Percentiles rank a stretch among this genome's conserved stretches.
Evolutionary conservation across 1,140 invertebrate genomes (phyloP).

Genomic region (Latrodectus geometricus): DNA sequence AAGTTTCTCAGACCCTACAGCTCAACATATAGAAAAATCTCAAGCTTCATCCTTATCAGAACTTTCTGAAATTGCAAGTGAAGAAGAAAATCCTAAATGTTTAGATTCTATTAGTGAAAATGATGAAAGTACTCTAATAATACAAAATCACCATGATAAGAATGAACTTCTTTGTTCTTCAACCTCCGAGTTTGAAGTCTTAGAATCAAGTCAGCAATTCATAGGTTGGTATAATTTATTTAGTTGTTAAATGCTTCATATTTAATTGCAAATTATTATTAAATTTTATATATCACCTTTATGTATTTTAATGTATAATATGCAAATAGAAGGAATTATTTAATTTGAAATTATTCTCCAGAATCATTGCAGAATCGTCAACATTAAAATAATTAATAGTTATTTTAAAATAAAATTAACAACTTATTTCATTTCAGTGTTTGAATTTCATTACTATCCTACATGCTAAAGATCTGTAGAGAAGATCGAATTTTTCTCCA

Average conservation of each 20-base stretch:
- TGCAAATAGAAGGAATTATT: no score
- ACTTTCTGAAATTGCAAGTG: conserved; percentile 2
- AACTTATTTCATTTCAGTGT: no score
- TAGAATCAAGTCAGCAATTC: conserved; percentile 26
- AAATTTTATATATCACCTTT: no score
- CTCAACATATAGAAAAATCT: background rate
- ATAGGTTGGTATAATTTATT: conserved; percentile 9
- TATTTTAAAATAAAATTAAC: no score
- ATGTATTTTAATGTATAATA: no score
- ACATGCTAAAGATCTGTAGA: no score
- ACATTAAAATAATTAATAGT: no score
- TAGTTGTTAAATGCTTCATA: background rate
- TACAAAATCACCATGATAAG: background rate
- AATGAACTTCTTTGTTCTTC: conserved; percentile 39
- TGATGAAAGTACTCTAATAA: background rate
- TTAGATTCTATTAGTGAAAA: conserved; percentile 9
- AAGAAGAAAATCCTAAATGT: conserved; percentile 20
- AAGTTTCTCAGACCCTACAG: background rate
- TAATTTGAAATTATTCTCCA: no score
- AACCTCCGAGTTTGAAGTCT: conserved; percentile 43
- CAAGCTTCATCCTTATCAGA: conserved; percentile 9
- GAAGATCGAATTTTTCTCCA: no score
- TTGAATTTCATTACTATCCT: no score
- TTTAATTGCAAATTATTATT: no score
- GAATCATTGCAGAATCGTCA: no score